Evolutionary conservation across 2,113 vertebrate species (phyloP).

Genomic region (Rissa tridactyla): DNA sequence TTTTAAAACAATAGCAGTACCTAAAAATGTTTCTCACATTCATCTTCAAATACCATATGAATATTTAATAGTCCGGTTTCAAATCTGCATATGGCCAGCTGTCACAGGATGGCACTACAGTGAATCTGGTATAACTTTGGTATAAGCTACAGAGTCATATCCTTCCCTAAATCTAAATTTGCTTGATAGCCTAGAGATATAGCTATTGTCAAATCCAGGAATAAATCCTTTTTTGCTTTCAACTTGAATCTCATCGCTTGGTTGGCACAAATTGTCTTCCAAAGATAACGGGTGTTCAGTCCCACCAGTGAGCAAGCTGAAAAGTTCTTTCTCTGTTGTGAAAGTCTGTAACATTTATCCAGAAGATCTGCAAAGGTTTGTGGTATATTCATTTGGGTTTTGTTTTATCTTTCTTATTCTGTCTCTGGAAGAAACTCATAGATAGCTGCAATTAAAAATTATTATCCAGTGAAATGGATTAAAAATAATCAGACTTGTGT

Average conservation of each 20-base stretch:
- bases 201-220: not conserved
- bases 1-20: not conserved
- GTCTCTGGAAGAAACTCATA: not conserved
- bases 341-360: not conserved
- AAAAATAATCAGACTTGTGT: not conserved
- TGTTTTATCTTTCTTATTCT: not conserved
- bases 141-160: not conserved
- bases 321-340: not conserved
- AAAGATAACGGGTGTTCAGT: not conserved
- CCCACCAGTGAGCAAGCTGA: not conserved
- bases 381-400: not conserved
- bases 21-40: conserved; percentile 2
- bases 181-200: not conserved
- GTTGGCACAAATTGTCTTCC: conserved; percentile 26
- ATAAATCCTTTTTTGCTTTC: conserved; percentile 27
- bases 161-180: conserved; percentile 38
- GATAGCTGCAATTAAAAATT: not conserved
- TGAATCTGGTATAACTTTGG: conserved; percentile 17
- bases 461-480: not conserved
- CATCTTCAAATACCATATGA: not conserved
- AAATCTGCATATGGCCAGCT: not conserved
- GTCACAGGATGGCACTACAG: not conserved
- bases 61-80: conserved; percentile 21
- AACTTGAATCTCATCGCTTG: conserved; percentile 8
- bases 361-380: not conserved